Percentiles rank a stretch among this genome's conserved stretches.
Evolutionary conservation across 2,888 invertebrate species (phyloP).

Genomic region (Amphipoea lucens): DNA sequence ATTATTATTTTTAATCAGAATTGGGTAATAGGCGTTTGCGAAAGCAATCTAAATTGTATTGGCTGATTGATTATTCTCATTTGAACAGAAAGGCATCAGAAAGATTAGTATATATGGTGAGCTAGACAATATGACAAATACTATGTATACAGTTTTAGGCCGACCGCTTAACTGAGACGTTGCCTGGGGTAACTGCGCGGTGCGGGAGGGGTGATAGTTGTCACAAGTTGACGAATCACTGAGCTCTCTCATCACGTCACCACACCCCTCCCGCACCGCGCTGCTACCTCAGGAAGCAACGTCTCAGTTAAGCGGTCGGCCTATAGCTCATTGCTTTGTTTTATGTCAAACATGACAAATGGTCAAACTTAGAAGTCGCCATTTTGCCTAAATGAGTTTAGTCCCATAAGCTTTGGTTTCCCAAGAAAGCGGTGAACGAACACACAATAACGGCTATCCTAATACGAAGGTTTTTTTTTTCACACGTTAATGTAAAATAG

Average conservation of each 20-base stretch:
- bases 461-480: background rate
- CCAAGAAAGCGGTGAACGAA: background rate
- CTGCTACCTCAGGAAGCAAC: too few relatives aligned
- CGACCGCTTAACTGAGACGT: too few relatives aligned
- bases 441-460: background rate
- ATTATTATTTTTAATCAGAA: background rate
- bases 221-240: too few relatives aligned
- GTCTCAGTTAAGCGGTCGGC: too few relatives aligned
- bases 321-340: background rate
- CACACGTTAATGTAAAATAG: too few relatives aligned
- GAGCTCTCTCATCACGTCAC: too few relatives aligned
- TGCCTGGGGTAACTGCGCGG: too few relatives aligned
- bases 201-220: too few relatives aligned
- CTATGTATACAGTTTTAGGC: background rate
- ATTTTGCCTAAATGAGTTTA: background rate
- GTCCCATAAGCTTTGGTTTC: background rate
- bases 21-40: background rate
- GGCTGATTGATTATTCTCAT: slow-evolving; percentile 9
- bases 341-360: background rate
- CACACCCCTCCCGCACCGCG: too few relatives aligned
- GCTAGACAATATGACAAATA: background rate
- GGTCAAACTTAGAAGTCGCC: background rate
- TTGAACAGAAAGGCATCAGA: slow-evolving; percentile 8
- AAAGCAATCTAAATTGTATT: slow-evolving; percentile 7
- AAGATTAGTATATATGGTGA: background rate